These are phyloP conservation scores for Cassiopea xamachana DNA, from an alignment of 30 jellyfish, hydroid and myxozoan genomes.

Conservation along the genomic window DNA sequence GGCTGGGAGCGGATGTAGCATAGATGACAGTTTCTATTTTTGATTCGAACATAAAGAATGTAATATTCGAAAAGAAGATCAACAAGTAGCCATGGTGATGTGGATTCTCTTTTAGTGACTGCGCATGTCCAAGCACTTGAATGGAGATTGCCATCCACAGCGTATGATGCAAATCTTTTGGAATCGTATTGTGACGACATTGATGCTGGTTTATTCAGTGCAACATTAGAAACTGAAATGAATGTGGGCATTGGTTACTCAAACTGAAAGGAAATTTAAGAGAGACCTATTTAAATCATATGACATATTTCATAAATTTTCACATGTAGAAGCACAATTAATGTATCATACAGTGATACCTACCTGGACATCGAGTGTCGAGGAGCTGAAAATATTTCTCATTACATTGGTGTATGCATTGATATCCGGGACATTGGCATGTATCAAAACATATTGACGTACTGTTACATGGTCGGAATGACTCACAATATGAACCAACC, in stretches of 20 bases:
- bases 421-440: slow-evolving; percentile 38
- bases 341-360: background rate
- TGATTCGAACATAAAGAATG: background rate
- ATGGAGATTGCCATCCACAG: background rate
- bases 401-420: slow-evolving; percentile 2
- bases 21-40: background rate
- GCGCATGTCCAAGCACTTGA: background rate
- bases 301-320: background rate
- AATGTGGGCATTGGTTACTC: too few species aligned
- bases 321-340: background rate
- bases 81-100: background rate
- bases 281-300: background rate
- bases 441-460: slow-evolving; percentile 2
- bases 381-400: background rate
- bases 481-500: slow-evolving; percentile 39
- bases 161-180: background rate
- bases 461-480: slow-evolving; percentile 14
- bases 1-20: background rate
- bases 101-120: background rate
- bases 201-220: background rate
- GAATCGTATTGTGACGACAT: background rate
- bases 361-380: background rate
- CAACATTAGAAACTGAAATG: background rate
- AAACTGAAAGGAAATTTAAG: background rate
- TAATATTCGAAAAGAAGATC: background rate